phyloP scores from a whole-genome alignment of 2,113 vertebrate genomes.

The Aegithalos caudatus region DNA sequence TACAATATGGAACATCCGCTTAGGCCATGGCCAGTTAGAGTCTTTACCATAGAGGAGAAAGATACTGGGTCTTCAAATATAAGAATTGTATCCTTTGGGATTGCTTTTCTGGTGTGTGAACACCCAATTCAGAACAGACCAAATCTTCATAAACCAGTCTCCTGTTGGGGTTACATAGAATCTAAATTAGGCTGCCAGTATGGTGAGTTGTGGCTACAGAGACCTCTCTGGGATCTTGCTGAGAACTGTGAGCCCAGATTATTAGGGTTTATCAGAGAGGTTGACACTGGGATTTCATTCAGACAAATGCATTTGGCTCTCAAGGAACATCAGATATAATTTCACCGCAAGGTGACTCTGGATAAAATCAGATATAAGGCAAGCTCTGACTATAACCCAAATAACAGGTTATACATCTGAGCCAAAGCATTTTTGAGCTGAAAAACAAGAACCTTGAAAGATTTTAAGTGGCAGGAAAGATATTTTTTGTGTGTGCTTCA shows the following conservation, averaged over 20 bases:
- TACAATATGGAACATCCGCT: not conserved
- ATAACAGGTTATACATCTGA: not conserved
- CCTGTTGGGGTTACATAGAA: rapidly evolving
- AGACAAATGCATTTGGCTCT: not conserved
- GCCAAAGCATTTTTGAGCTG: not conserved
- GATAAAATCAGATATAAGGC: not conserved
- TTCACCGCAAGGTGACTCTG: not conserved
- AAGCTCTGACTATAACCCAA: not conserved
- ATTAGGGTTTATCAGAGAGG: not conserved
- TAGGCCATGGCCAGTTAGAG: not conserved
- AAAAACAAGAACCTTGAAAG: not conserved
- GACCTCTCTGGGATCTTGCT: not conserved
- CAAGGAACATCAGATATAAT: not conserved
- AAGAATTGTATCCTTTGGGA: not conserved
- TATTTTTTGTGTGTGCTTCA: not conserved
- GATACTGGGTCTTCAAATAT: not conserved
- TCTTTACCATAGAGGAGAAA: not conserved
- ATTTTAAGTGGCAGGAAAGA: not conserved
- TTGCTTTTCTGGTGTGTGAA: not conserved
- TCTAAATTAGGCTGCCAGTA: not conserved
- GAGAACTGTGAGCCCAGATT: not conserved
- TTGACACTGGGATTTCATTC: not conserved
- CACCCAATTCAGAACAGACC: not conserved
- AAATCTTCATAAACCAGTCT: not conserved
- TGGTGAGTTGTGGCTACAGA: not conserved